Conservation (phyloP, 2,797 vertebrate species). For the Rhodeus uyekii region DNA sequence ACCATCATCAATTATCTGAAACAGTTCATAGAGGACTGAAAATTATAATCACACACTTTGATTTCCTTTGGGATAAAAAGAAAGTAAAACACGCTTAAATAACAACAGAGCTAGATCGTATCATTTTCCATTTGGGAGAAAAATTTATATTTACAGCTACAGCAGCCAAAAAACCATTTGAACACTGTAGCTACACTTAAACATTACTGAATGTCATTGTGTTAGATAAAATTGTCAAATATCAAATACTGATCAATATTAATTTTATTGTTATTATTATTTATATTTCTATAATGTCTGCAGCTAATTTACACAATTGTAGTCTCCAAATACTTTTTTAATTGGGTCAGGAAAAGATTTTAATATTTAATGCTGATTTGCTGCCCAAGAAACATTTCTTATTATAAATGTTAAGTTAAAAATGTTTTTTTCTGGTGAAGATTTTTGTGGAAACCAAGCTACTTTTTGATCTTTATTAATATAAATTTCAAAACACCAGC, state of each 20-base stretch:
- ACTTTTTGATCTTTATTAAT: no score
- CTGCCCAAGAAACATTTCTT: background rate
- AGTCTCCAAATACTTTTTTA: background rate
- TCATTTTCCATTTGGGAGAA: background rate
- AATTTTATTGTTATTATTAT: background rate
- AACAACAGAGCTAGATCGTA: background rate
- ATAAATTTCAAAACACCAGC: no score
- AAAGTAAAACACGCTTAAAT: conserved; percentile 14
- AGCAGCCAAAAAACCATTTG: background rate
- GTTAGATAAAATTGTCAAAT: background rate
- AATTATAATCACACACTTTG: background rate
- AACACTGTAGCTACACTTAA: background rate
- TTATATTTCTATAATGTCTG: background rate
- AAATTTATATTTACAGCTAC: background rate
- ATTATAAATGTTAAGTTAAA: no score
- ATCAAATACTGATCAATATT: background rate
- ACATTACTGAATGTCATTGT: background rate
- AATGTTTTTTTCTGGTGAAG: no score
- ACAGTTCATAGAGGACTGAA: background rate
- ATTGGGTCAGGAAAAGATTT: background rate
- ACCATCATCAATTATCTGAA: background rate
- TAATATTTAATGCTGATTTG: background rate
- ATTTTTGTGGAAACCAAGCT: background rate
- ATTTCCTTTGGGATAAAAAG: background rate
- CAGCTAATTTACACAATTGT: background rate